Base-by-base conservation (phyloP, 2,888 invertebrate species). In the Cactoblastis cactorum region DNA sequence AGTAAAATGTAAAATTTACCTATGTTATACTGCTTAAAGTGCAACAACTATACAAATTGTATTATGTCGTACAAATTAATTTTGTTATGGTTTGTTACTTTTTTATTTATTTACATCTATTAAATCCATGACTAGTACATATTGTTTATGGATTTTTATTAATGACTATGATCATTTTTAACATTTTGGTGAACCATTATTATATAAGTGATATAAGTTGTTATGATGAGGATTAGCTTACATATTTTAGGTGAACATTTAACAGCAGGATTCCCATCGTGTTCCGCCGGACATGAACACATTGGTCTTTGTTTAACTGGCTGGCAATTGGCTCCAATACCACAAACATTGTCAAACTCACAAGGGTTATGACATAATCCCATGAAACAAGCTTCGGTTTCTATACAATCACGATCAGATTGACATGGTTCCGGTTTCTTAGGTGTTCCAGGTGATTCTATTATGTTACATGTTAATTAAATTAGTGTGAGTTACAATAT, bases 261-360 rank as follows among this genome's bases (percentile, higher is more conserved):
- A 76, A 94, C 90, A 69, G 94, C 93, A 51, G 96, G 95, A 82
- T 96, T 94, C 81, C 96, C 96, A 77, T 95, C 94, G 76, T 94
- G 93, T 74, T 94, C 95, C 65, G 92, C 92, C 28, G 95, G 94
- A 83, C 95, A 95, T 71, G 92, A 93, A 86, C 95, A 95, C 86
- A 95, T 93, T 55, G 95, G 95, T 76, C 94, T 93, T 91, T 96
- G 96, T 91, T 94, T 94, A 90, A 94, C 93, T 64, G 94, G 94
- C 71, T 93, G 92, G 81, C 96, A 96, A 74, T 93, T 93, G 62
- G 95, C 95, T 81, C 93, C 93, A 60, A 90, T 76, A 62, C 93
- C 94, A 89, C 95, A 96, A 59, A 93, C 92, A 81, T 92, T 93
- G 76, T 93, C 92, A 92, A 96, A 92, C 80, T 94, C 94, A 87